Conservation (phyloP, 30 jellyfish, hydroid and myxozoan genomes). For the Aurelia aurita region DNA sequence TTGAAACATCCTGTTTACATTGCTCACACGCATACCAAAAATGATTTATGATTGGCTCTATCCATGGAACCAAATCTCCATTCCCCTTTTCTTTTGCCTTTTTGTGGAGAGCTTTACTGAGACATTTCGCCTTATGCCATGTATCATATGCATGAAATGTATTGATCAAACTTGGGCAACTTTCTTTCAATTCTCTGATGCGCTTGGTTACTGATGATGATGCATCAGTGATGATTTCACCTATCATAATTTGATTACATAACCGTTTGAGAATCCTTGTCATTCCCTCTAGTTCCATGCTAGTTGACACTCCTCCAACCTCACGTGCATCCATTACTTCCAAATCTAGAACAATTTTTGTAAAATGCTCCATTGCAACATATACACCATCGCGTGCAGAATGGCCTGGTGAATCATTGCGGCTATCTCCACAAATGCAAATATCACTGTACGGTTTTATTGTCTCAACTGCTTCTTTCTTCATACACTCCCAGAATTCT, state of each 20-base stretch:
- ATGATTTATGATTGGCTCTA: constrained; percentile 19
- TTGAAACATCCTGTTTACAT: constrained; percentile 10
- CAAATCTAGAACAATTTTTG: constrained; percentile 16
- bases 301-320: constrained; percentile 26
- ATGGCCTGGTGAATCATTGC: constrained; percentile 59
- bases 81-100: constrained; percentile 11
- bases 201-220: constrained; percentile 9
- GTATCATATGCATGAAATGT: constrained; percentile 8
- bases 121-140: constrained; percentile 33
- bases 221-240: constrained; percentile 44
- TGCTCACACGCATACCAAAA: constrained; percentile 28
- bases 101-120: not conserved
- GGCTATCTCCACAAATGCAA: constrained; percentile 31
- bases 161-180: not conserved
- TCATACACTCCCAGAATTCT: constrained; percentile 17
- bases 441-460: not conserved
- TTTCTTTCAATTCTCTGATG: constrained; percentile 24
- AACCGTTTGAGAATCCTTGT: not conserved
- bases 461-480: not conserved
- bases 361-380: constrained; percentile 35
- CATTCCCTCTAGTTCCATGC: constrained; percentile 27
- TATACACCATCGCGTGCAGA: constrained; percentile 23
- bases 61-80: constrained; percentile 20
- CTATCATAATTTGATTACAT: not conserved
- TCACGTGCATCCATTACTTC: constrained; percentile 32